Evolutionary conservation across 2,113 vertebrate genomes (phyloP), one percentile per base, ranked within the genome.

Genomic region (Colistium nudipinnis): DNA sequence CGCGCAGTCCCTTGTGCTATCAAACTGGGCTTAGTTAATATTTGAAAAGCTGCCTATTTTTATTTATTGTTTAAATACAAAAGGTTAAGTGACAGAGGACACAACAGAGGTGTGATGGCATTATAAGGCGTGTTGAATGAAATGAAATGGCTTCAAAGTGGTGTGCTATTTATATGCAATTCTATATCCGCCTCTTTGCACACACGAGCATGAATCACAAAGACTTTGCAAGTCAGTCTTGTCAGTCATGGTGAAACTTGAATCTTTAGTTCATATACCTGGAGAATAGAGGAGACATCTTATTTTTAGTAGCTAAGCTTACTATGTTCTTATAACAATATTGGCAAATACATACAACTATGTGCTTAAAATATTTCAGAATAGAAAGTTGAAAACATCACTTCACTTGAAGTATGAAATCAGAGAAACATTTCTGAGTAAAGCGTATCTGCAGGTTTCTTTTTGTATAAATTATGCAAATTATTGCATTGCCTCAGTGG

Each of bases 1-100:
- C 31, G 16, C 28, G 4, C n/a, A 14, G 27, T 47, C 72, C 55
- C 49, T 2, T 5, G 25, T 77, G 73, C 1, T 48, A 36, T 74
- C 39, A 66, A 36, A 70, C 48, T 13, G 48, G 27, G 56, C 19
- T 22, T 24, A 44, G 45, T 3, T 20, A 28, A 59, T 19, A 52
- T 35, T 28, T 14, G 47, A 51, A 27, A 41, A 24, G 53, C 33
- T 47, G 38, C 43, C 2, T 44, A 27, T 22, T 51, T 28, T 14
- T 7, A 22, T 3, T 16, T 47, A 25, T 48, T 9, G 33, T 59
- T 30, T 59, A 20, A 69, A 45, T 13, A 33, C 16, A 53, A 38
- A 62, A 48, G 60, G 24, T 31, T 52, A 27, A 53, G 28, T 43
- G 49, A 28, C 33, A 41, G 4, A 17, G 28, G 45, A 61, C 17